phyloP scores from a whole-genome alignment of 1,140 invertebrate genomes.

The Saccostrea cuccullata region DNA sequence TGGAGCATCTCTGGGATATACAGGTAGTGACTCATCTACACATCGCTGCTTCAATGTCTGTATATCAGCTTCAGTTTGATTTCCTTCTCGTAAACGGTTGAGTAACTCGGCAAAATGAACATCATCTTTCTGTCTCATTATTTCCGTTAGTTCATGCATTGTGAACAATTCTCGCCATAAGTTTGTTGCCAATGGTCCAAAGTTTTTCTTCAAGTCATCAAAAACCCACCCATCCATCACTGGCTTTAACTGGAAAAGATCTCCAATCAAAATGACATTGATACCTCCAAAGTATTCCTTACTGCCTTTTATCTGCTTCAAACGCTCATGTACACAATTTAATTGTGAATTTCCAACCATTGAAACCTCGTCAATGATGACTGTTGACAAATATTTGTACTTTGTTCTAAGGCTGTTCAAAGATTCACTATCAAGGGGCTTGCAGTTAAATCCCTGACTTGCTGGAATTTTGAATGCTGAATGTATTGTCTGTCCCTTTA shows the following conservation, averaged over 20 bases:
- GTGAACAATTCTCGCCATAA: conserved; percentile 56
- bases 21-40: too few relatives aligned
- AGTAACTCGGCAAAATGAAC: conserved; percentile 57
- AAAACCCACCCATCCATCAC: conserved; percentile 57
- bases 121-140: conserved; percentile 62
- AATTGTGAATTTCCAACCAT: conserved; percentile 15
- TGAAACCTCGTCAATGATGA: conserved; percentile 42
- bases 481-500: conserved; percentile 19
- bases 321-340: conserved; percentile 48
- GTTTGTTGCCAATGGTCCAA: conserved; percentile 50
- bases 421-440: too few relatives aligned
- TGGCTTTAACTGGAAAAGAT: conserved; percentile 59
- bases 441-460: neutral
- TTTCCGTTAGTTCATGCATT: conserved; percentile 58
- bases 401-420: conserved; percentile 29
- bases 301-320: conserved; percentile 50
- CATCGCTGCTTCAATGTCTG: too few relatives aligned
- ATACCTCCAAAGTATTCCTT: conserved; percentile 56
- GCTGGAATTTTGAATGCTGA: conserved; percentile 34
- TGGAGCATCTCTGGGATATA: too few relatives aligned
- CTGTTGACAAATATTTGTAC: conserved; percentile 17
- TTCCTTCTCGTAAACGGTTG: conserved; percentile 48
- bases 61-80: conserved; percentile 43
- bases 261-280: conserved; percentile 58
- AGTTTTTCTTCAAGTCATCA: conserved; percentile 17